phyloP scores from a whole-genome alignment of 2,797 vertebrate species.

The Channallabes apus region DNA sequence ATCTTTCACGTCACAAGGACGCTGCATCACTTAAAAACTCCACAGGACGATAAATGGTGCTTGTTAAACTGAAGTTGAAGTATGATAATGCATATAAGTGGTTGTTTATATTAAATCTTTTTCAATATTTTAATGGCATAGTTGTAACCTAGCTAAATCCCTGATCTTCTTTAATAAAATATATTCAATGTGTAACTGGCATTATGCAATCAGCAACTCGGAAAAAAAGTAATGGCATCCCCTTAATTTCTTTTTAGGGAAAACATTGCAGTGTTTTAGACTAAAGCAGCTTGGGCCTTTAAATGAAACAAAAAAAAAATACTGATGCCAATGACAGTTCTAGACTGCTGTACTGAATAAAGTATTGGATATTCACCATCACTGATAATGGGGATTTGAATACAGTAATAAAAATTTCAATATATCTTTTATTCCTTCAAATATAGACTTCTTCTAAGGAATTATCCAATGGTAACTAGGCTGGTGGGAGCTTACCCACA shows the following conservation, averaged over 20 bases:
- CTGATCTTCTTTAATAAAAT: constrained; percentile 27
- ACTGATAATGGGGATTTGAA: no score
- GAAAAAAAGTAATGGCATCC: no score
- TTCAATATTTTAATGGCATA: not conserved
- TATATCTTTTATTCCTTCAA: constrained; percentile 60
- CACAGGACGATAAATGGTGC: not conserved
- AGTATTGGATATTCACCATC: no score
- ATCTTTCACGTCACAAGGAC: not conserved
- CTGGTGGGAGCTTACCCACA: constrained; percentile 52
- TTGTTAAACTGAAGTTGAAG: not conserved
- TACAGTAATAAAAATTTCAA: no score
- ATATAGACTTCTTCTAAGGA: constrained; percentile 58
- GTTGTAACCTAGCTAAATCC: not conserved
- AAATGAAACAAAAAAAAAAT: no score
- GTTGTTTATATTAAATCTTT: not conserved
- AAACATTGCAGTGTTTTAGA: no score
- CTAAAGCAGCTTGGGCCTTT: no score
- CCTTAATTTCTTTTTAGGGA: no score
- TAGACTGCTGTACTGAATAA: no score
- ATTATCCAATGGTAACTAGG: constrained; percentile 71
- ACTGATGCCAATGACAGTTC: no score
- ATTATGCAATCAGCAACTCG: constrained; percentile 39
- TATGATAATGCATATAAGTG: not conserved
- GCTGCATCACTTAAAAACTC: not conserved
- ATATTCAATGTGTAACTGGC: not conserved